A percentile compares a stretch with the other conserved stretches of the same genome.
Conservation (phyloP, 2,113 vertebrate species). For the Laticauda colubrina region DNA sequence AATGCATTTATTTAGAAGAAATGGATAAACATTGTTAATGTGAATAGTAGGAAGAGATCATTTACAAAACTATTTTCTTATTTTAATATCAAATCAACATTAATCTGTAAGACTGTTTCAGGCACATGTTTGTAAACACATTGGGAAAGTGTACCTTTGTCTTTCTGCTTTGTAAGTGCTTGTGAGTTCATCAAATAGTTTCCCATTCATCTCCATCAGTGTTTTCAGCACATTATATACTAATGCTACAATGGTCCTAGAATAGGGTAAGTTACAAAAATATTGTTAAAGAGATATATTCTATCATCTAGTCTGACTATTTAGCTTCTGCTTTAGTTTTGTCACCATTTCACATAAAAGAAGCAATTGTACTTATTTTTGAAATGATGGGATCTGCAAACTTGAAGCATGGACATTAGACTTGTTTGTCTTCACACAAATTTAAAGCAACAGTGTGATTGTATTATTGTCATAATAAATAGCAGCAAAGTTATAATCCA, state of each 20-base stretch:
- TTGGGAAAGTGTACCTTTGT: slow-evolving; percentile 75
- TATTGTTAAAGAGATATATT: not conserved
- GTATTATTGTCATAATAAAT: not conserved
- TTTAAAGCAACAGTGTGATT: not conserved
- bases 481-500: not conserved
- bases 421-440: not conserved
- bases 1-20: not conserved
- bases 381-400: not conserved
- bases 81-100: not conserved
- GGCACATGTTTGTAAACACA: not conserved
- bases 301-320: not conserved
- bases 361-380: slow-evolving; percentile 8
- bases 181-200: slow-evolving; percentile 93
- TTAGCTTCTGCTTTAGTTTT: not conserved
- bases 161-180: slow-evolving; percentile 93
- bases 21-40: not conserved
- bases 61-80: not conserved
- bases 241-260: slow-evolving; percentile 92
- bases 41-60: not conserved
- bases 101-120: not conserved
- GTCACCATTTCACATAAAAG: not conserved
- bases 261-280: slow-evolving; percentile 18
- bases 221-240: slow-evolving; percentile 98
- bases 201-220: slow-evolving; percentile 97
- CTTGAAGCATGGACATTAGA: not conserved